These are phyloP conservation scores for Cataglyphis hispanica DNA, from an alignment of 1,140 invertebrate species.

Conservation along the genomic window DNA sequence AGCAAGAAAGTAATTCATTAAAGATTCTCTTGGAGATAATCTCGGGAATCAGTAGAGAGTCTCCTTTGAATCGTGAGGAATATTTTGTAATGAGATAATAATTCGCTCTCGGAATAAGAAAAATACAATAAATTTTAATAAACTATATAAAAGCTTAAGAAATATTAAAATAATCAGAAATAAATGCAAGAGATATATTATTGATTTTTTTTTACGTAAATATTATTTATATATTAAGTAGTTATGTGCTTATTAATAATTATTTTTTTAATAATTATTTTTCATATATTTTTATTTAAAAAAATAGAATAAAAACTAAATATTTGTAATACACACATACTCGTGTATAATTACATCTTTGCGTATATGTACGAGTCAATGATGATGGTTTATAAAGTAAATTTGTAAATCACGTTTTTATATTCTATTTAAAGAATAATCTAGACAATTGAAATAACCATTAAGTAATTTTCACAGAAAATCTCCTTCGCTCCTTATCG, in stretches of 20 bases:
- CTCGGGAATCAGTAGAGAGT: not conserved
- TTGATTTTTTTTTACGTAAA: not conserved
- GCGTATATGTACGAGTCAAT: not conserved
- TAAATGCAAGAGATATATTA: not conserved
- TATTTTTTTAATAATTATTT: not conserved
- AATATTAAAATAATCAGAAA: not conserved
- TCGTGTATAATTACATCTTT: not conserved
- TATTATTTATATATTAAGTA: not conserved
- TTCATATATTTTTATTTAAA: not conserved
- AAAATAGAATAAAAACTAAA: not conserved
- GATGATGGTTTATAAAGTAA: not conserved
- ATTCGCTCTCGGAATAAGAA: not conserved
- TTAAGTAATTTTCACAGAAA: slow-evolving; percentile 9
- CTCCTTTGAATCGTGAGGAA: not conserved
- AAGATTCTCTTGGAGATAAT: not conserved
- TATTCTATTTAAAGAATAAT: not conserved
- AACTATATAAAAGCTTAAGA: not conserved
- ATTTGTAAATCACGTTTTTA: not conserved
- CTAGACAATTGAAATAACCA: slow-evolving; percentile 2
- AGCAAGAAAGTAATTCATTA: not conserved
- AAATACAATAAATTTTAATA: not conserved
- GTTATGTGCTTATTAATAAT: not conserved
- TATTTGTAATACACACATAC: not conserved
- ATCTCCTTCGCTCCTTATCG: not conserved
- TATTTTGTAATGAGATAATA: not conserved